Evolutionary conservation across 2,888 invertebrate species (phyloP).

Genomic region (Drosophila mulleri): DNA sequence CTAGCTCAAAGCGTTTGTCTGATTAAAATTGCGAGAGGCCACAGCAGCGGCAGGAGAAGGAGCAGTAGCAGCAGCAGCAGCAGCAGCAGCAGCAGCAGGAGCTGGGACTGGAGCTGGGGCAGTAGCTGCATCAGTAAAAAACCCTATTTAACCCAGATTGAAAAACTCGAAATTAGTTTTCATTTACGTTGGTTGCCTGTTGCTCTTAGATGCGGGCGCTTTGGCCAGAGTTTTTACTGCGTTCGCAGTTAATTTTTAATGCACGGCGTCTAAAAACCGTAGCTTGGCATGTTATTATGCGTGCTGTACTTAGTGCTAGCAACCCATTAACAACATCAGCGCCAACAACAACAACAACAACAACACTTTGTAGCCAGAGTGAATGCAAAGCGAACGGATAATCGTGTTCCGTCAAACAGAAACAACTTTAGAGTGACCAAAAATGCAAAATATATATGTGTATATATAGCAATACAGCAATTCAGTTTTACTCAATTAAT

Average conservation of each 20-base stretch:
- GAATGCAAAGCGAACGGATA: slow-evolving; percentile 40
- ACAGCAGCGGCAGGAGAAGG: slow-evolving; percentile 18
- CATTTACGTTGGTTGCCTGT: slow-evolving; percentile 67
- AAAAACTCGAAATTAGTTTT: slow-evolving; percentile 81
- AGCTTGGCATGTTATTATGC: slow-evolving; percentile 74
- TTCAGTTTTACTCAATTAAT: too few relatives aligned
- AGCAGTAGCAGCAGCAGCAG: background rate
- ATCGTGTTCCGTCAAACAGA: slow-evolving; percentile 15
- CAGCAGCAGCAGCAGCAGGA: slow-evolving; percentile 22
- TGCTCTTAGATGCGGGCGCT: slow-evolving; percentile 12
- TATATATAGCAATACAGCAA: too few relatives aligned
- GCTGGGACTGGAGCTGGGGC: slow-evolving; percentile 1
- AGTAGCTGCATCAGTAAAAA: slow-evolving; percentile 23
- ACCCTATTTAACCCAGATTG: slow-evolving; percentile 80
- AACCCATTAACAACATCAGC: slow-evolving; percentile 42
- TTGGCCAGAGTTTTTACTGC: slow-evolving; percentile 47
- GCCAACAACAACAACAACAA: slow-evolving; percentile 18
- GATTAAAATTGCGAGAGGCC: slow-evolving; percentile 73
- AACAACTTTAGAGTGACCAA: background rate
- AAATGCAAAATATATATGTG: background rate
- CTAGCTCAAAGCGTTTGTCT: slow-evolving; percentile 63
- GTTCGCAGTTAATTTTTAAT: slow-evolving; percentile 77
- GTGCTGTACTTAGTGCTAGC: slow-evolving; percentile 52
- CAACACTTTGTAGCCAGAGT: slow-evolving; percentile 54
- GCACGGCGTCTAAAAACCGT: slow-evolving; percentile 69